phyloP scores from a whole-genome alignment of 1,140 invertebrate species.

The Drosophila jambulina region DNA sequence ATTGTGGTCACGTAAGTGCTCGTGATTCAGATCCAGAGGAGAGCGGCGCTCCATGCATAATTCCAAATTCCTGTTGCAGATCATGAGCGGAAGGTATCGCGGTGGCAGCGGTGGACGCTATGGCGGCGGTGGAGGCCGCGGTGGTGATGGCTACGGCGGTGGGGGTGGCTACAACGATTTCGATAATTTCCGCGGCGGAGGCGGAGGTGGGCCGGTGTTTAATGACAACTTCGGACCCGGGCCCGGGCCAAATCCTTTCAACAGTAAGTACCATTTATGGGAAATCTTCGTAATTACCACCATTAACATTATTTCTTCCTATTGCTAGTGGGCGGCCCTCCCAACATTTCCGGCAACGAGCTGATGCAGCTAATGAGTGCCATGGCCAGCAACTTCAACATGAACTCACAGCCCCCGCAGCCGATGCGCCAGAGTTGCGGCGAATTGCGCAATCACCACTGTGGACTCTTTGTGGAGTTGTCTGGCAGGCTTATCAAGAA shows the following conservation, averaged over 20 bases:
- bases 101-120: conserved; percentile 60
- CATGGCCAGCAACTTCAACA: conserved; percentile 81
- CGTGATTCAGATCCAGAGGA: conserved; percentile 14
- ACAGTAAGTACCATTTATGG: conserved; percentile 54
- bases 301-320: conserved; percentile 1
- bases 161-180: conserved; percentile 72
- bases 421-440: conserved; percentile 82
- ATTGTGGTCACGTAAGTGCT: conserved; percentile 79
- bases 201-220: conserved; percentile 51
- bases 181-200: conserved; percentile 63
- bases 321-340: conserved; percentile 53
- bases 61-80: conserved; percentile 28
- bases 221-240: conserved; percentile 70
- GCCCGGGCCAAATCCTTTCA: conserved; percentile 72
- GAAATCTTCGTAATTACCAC: not conserved
- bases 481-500: conserved; percentile 84
- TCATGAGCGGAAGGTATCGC: conserved; percentile 79
- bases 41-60: not conserved
- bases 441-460: conserved; percentile 80
- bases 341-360: conserved; percentile 75
- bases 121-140: conserved; percentile 40
- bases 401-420: conserved; percentile 80
- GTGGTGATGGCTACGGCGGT: conserved; percentile 54
- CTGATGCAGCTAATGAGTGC: conserved; percentile 80
- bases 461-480: conserved; percentile 82